Percentiles rank a stretch among this genome's conserved stretches.
Evolutionary conservation across 2,888 invertebrate genomes (phyloP).

Genomic region (Chrysolina haemoptera): DNA sequence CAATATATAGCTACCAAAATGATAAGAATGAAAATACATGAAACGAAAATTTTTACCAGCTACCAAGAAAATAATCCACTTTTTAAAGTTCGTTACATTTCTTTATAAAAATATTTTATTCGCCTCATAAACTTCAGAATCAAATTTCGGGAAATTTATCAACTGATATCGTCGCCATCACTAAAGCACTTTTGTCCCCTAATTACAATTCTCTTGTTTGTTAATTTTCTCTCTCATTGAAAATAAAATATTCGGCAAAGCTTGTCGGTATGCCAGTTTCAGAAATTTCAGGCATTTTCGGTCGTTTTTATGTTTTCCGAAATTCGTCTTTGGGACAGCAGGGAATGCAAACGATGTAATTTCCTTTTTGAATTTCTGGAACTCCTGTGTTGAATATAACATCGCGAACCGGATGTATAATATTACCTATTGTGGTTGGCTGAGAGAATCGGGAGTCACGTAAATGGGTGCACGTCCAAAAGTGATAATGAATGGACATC

Average conservation of each 20-base stretch:
- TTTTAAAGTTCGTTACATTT: too few relatives aligned
- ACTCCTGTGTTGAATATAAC: not conserved
- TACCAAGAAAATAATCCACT: too few relatives aligned
- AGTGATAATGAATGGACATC: not conserved
- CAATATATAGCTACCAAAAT: too few relatives aligned
- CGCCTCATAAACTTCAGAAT: not conserved
- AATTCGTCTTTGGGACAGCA: not conserved
- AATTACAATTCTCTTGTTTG: not conserved
- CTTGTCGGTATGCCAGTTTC: not conserved
- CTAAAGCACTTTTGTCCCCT: not conserved
- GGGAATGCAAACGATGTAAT: not conserved
- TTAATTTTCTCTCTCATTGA: too few relatives aligned
- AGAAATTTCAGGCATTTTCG: not conserved
- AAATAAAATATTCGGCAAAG: too few relatives aligned
- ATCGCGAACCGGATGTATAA: not conserved
- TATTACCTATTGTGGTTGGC: not conserved
- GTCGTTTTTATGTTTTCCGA: not conserved
- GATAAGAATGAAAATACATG: too few relatives aligned
- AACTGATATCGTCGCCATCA: not conserved
- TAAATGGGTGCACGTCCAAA: not conserved
- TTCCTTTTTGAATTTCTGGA: not conserved
- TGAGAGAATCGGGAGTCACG: not conserved
- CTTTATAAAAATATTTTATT: too few relatives aligned
- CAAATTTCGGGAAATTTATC: not conserved
- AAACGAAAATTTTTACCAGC: too few relatives aligned